Conservation (phyloP, 2,888 invertebrate genomes). For the Aleiodes alternator region DNA sequence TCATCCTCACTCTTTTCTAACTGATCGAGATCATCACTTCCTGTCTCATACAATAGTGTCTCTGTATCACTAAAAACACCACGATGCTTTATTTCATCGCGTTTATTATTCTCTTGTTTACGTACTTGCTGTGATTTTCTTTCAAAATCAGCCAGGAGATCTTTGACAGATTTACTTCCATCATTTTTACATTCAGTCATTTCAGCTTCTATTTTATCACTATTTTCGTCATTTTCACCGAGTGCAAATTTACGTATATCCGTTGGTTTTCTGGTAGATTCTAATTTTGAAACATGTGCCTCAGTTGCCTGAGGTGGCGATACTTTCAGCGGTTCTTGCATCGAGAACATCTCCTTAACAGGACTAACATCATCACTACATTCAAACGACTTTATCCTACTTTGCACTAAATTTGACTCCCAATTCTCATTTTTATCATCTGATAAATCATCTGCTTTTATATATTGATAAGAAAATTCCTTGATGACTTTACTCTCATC, state of each 20-base stretch:
- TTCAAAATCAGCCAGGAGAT: constrained; percentile 75
- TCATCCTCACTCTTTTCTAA: constrained; percentile 63
- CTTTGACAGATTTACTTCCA: constrained; percentile 74
- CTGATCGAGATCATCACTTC: constrained; percentile 73
- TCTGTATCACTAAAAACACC: constrained; percentile 76
- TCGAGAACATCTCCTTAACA: constrained; percentile 64
- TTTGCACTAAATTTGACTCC: constrained; percentile 66
- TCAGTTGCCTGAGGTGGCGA: constrained; percentile 72
- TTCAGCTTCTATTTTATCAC: constrained; percentile 42
- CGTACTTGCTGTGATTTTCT: constrained; percentile 71
- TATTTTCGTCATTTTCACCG: constrained; percentile 53
- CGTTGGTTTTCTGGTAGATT: constrained; percentile 57
- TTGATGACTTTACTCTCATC: constrained; percentile 73
- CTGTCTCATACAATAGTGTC: constrained; percentile 75
- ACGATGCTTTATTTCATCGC: constrained; percentile 68
- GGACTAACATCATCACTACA: constrained; percentile 60
- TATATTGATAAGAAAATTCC: constrained; percentile 74
- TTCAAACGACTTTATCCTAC: constrained; percentile 70
- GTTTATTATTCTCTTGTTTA: constrained; percentile 60
- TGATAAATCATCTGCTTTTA: constrained; percentile 63
- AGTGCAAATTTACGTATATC: constrained; percentile 65
- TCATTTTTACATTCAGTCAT: constrained; percentile 57
- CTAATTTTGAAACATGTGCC: constrained; percentile 72
- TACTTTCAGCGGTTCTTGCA: constrained; percentile 74
- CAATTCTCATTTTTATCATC: constrained; percentile 59